Conservation (phyloP, 2,797 vertebrate species). For the Peromyscus aztecus region DNA sequence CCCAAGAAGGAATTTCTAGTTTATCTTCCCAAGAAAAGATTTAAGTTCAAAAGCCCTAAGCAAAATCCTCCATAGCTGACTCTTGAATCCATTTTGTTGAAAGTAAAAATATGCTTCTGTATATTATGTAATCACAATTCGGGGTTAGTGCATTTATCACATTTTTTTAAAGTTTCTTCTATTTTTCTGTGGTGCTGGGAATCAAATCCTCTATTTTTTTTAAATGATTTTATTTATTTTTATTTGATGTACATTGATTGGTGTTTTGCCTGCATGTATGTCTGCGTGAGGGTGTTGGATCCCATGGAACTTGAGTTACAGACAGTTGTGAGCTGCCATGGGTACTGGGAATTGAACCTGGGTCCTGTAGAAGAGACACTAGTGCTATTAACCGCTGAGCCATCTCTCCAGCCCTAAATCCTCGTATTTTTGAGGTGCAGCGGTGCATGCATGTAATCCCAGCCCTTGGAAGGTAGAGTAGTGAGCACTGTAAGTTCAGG, state of each 20-base stretch:
- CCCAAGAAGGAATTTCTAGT: background rate
- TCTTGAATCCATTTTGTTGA: background rate
- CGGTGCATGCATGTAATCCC: background rate
- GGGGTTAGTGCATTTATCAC: background rate
- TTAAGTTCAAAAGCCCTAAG: constrained; percentile 12
- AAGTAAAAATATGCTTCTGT: background rate
- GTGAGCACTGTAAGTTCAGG: background rate
- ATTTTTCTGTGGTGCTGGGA: background rate
- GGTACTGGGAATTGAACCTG: too few species aligned
- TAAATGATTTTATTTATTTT: too few species aligned
- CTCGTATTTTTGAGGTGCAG: background rate
- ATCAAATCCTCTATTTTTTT: background rate
- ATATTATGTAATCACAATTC: background rate
- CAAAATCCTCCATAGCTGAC: background rate
- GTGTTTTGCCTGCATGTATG: too few species aligned
- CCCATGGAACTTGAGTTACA: too few species aligned
- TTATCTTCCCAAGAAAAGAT: constrained; percentile 2
- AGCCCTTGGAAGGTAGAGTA: background rate
- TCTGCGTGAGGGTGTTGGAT: too few species aligned
- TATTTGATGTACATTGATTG: too few species aligned
- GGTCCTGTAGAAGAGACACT: too few species aligned
- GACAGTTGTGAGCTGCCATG: too few species aligned
- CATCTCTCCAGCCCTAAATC: too few species aligned
- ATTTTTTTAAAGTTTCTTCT: background rate
- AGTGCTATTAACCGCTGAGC: too few species aligned